Evolutionary conservation across 2,888 invertebrate species (phyloP), one percentile per base, ranked within the genome.

Genomic region (Agrilus mali): DNA sequence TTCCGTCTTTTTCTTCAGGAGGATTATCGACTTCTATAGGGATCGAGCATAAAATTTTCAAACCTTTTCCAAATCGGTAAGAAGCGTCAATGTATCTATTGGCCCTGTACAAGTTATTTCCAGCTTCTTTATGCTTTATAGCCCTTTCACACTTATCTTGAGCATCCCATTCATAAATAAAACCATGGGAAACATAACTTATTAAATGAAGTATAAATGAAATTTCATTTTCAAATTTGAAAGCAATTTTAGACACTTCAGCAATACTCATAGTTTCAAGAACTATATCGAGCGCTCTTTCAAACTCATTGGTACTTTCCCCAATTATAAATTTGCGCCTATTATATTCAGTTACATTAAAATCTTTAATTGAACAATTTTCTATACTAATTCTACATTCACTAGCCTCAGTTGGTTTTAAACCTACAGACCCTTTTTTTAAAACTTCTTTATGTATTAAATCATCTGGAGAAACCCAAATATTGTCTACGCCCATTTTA

Each of bases 31-130:
- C 65, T 40, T 63, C 54, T 14, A 72, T 60, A 5, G 74, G 77
- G 45, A 81, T 70, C 0, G 82, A 82, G 46, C 82, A 74, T 6
- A 89, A 57, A 55, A 82, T 71, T 63, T 86, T 86, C 17, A 86
- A 70, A 2, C 83, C 79, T 61, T 79, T 80, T 48, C 74, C 77
- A 60, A 88, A 92, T 53, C 77, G 73, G 47, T 72, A 66, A 53
- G 86, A 88, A 0, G 87, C 86, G 59, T 86, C 84, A 8, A 69
- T 58, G 41, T 70, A 66, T 41, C 77, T 73, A 47, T 74, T 73
- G 2, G 69, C 59, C 57, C 78, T 78, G 48, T 83, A 85, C 47
- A 86, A 68, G 27, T 70, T 61, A 0, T 83, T 80, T 1, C 74
- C 75, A 46, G 65, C 66, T 31, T 64, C 60, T 50, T 74, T 74